Evolutionary conservation across 2,888 invertebrate species (phyloP), one percentile per base, ranked within the genome.

Genomic region (Andrena chrysosceles): DNA sequence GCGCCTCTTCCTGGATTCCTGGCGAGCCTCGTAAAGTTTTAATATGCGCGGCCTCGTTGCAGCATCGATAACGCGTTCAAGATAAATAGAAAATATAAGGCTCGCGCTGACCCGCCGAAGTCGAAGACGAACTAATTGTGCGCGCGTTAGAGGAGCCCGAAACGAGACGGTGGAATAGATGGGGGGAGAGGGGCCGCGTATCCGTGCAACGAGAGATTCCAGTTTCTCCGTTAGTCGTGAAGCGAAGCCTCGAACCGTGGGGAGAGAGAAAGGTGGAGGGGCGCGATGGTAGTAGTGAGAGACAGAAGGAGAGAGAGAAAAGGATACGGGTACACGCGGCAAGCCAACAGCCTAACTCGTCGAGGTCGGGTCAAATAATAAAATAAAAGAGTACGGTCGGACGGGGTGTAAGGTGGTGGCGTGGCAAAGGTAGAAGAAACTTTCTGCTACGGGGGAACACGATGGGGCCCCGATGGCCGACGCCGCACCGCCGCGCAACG

Each of bases 311-410:
- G 13, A 71, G 66, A 59, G 48, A 62, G 52, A 54, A 66, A 60
- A 77, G 71, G 74, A 71, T 60, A 48, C 76, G 67, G 85, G 79
- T 76, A 79, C 67, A 54, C 62, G 49, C 54, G 79, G 62, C 79
- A 54, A 84, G 77, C 79, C 79, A 74, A 85, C 78, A 83, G 89
- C 85, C 89, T 89, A 89, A 89, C 89, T 89, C 89, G 89, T 75
- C 85, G 89, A 89, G 89, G 90, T 90, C 89, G 87, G 89, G 90
- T 89, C 89, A 86, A 89, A 90, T 90, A 90, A 89, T 89, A 89
- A 89, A 90, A 89, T 89, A 89, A 89, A 89, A 89, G 89, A 89
- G 77, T 69, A 89, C 70, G 70, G 84, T 62, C 75, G 80, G 89
- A 85, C 74, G 87, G 90, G 89, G 90, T 89, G 89, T 80, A 90